These are phyloP conservation scores for Asarcornis scutulata DNA, from an alignment of 2,113 vertebrate species.

Conservation along the genomic window DNA sequence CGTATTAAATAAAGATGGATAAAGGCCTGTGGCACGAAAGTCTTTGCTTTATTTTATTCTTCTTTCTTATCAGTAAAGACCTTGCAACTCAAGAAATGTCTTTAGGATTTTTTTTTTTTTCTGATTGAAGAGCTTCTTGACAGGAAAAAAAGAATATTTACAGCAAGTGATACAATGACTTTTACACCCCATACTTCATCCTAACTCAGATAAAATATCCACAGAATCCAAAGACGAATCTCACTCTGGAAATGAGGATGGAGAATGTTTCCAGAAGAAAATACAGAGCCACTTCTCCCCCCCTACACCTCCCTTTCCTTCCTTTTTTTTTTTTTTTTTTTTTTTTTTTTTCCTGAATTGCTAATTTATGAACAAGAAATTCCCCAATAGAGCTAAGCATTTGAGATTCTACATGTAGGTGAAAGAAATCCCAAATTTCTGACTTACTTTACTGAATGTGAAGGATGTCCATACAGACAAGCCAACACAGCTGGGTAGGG, in stretches of 20 bases:
- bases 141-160: not conserved
- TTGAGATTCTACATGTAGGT: not conserved
- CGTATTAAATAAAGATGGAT: not conserved
- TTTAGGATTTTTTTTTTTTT: not conserved
- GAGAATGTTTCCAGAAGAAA: not conserved
- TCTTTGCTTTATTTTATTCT: not conserved
- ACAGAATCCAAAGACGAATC: not conserved
- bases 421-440: not conserved
- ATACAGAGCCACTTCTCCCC: not conserved
- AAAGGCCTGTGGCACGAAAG: not conserved
- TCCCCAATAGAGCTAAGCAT: not conserved
- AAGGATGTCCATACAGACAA: not conserved
- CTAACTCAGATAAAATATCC: not conserved
- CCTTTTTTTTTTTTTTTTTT: not conserved
- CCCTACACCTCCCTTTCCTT: too few species aligned
- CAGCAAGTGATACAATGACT: not conserved
- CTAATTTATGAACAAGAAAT: not conserved
- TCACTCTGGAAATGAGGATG: not conserved
- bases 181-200: not conserved
- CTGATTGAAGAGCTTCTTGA: not conserved
- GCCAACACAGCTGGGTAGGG: not conserved
- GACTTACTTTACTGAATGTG: not conserved
- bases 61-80: not conserved
- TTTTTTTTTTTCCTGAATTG: not conserved
- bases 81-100: not conserved